A percentile compares a stretch with the other conserved stretches of the same genome.
phyloP scores from a whole-genome alignment of 2,888 invertebrate genomes.

The Resseliella maxima region DNA sequence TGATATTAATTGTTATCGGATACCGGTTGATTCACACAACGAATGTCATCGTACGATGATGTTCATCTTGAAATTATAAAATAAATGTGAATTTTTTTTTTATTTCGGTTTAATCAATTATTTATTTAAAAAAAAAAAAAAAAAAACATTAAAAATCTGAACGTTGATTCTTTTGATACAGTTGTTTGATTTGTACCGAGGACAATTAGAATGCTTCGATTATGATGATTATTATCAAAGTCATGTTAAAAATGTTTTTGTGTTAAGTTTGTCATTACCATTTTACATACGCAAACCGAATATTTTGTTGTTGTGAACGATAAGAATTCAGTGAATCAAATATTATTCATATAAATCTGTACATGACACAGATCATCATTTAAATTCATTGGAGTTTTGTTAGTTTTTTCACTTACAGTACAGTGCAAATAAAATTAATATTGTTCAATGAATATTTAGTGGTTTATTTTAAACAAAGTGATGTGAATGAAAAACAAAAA shows the following conservation, averaged over 20 bases:
- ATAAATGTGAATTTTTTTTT: no score
- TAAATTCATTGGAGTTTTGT: not conserved
- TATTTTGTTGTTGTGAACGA: not conserved
- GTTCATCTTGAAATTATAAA: not conserved
- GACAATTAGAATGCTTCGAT: not conserved
- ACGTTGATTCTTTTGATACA: not conserved
- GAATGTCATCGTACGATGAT: not conserved
- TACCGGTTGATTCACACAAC: not conserved
- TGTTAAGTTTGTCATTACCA: not conserved
- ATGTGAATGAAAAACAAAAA: not conserved
- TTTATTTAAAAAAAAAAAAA: not conserved
- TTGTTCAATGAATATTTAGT: not conserved
- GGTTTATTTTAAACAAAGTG: not conserved
- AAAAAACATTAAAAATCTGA: not conserved
- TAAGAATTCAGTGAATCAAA: not conserved
- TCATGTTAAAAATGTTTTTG: slow-evolving; percentile 49
- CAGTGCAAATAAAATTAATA: not conserved
- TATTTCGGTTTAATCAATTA: not conserved
- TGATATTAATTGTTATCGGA: not conserved
- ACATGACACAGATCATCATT: not conserved
- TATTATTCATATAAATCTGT: not conserved
- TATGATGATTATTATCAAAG: slow-evolving; percentile 30
- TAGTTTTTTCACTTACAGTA: not conserved
- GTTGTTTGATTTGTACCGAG: not conserved
- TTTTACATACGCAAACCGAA: not conserved